phyloP scores from a whole-genome alignment of 1,140 invertebrate species.

The Euglossa dilemma region DNA sequence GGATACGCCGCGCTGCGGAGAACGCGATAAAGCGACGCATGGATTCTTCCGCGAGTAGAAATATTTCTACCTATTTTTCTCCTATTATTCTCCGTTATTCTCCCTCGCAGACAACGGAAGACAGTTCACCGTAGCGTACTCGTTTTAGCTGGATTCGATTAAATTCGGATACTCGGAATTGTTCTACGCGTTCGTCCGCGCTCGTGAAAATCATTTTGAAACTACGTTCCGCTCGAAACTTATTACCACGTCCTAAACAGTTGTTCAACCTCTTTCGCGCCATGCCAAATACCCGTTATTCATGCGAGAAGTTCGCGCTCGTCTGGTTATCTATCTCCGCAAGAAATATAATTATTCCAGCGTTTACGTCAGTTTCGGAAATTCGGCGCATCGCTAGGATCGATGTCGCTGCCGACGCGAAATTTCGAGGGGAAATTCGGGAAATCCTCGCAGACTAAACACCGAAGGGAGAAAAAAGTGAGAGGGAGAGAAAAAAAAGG shows the following conservation, averaged over 20 bases:
- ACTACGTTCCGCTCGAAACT: neutral
- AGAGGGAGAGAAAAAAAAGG: too few relatives aligned
- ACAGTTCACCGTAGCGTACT: neutral
- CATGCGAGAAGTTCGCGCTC: neutral
- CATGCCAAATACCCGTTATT: constrained; percentile 9
- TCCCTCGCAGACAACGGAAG: neutral
- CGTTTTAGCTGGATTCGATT: neutral
- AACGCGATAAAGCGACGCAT: neutral
- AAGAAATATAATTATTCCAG: neutral
- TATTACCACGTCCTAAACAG: constrained; percentile 8
- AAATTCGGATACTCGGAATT: neutral
- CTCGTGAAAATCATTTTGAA: neutral
- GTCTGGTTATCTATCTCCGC: neutral
- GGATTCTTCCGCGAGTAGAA: neutral
- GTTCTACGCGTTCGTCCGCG: neutral
- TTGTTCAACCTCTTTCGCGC: constrained; percentile 4
- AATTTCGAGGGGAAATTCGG: too few relatives aligned
- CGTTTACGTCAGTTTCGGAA: neutral
- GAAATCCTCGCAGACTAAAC: too few relatives aligned
- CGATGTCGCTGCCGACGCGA: too few relatives aligned
- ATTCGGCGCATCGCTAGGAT: too few relatives aligned
- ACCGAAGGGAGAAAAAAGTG: too few relatives aligned
- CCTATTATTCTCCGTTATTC: neutral
- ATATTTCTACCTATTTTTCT: neutral
- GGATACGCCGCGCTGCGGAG: neutral